These are phyloP conservation scores for Chelonia mydas DNA, from an alignment of 2,797 vertebrate genomes.

Conservation along the genomic window DNA sequence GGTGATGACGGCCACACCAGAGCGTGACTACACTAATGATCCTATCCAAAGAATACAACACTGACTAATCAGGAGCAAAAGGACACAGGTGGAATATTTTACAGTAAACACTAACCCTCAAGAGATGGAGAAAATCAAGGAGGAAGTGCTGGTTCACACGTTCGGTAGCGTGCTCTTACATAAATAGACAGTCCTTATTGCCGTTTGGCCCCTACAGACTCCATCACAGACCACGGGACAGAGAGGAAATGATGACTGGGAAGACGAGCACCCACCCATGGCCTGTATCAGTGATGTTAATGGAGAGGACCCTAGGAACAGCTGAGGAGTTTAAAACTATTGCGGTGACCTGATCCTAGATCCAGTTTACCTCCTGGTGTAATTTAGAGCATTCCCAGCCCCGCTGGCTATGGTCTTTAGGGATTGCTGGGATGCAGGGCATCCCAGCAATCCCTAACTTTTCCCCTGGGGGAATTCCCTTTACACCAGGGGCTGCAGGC, in stretches of 20 bases:
- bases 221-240: not conserved
- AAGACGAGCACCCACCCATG: not conserved
- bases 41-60: not conserved
- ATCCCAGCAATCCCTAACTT: not conserved
- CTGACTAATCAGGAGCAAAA: accelerated
- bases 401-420: not conserved
- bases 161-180: not conserved
- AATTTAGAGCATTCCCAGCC: not conserved
- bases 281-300: not conserved
- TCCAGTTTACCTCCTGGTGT: not conserved
- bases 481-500: not conserved
- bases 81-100: not conserved
- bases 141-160: not conserved
- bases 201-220: not conserved
- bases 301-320: not conserved
- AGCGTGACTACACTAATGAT: accelerated
- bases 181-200: too few species aligned
- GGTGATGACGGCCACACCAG: too few species aligned
- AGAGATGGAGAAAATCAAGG: not conserved
- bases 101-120: not conserved
- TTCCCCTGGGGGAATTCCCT: not conserved
- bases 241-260: not conserved
- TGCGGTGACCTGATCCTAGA: not conserved
- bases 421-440: not conserved
- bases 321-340: accelerated